Evolutionary conservation across 2,888 invertebrate species (phyloP).

Genomic region (Mystacides longicornis): DNA sequence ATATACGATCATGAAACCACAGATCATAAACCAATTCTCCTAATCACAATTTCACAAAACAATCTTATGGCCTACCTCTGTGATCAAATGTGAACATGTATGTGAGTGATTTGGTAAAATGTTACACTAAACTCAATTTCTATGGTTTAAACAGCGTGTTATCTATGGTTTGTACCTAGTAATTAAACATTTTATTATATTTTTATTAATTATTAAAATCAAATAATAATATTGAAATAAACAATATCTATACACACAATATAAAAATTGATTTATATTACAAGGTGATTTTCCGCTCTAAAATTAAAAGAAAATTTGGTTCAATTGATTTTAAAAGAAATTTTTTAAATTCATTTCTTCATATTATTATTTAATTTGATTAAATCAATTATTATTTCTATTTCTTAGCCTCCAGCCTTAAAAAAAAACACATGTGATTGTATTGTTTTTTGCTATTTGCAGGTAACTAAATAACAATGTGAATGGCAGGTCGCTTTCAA

Average conservation of each 20-base stretch:
- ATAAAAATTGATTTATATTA: background rate
- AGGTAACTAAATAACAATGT: slow-evolving; percentile 23
- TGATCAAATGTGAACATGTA: too few relatives aligned
- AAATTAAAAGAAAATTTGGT: background rate
- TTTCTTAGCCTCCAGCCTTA: background rate
- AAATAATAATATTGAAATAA: too few relatives aligned
- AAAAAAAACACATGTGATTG: slow-evolving; percentile 5
- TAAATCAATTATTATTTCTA: background rate
- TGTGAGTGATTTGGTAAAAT: too few relatives aligned
- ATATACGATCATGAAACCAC: background rate
- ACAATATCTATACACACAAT: background rate
- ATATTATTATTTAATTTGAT: background rate
- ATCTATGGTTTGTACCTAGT: too few relatives aligned
- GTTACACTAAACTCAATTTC: too few relatives aligned
- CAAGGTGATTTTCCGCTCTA: background rate
- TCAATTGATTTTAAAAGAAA: background rate
- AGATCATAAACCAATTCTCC: background rate
- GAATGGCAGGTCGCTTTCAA: too few relatives aligned
- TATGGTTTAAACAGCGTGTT: too few relatives aligned
- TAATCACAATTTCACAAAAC: too few relatives aligned
- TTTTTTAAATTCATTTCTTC: background rate
- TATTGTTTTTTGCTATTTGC: slow-evolving; percentile 14
- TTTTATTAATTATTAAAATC: too few relatives aligned
- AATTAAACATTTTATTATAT: too few relatives aligned
- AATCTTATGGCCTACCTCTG: too few relatives aligned